Conservation (phyloP, 2,113 vertebrate species). For the Pteronura brasiliensis region DNA sequence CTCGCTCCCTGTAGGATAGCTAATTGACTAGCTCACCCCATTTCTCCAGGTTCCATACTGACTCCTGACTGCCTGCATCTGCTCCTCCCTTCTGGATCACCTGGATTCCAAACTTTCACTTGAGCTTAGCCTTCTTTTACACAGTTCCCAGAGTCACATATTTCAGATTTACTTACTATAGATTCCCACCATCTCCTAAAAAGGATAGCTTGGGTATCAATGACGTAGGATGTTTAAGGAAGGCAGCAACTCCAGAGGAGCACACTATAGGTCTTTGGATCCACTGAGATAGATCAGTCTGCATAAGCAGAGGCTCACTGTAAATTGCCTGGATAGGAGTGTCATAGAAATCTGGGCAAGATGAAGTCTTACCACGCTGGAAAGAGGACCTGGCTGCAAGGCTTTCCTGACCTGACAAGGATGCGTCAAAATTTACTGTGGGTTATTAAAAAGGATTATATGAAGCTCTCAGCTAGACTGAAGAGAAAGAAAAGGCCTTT, state of each 20-base stretch:
- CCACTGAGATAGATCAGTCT: neutral
- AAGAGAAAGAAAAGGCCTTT: neutral
- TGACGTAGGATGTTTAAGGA: neutral
- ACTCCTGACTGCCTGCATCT: neutral
- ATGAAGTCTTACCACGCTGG: neutral
- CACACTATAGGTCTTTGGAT: neutral
- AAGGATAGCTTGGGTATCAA: neutral
- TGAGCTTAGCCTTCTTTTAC: neutral
- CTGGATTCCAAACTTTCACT: neutral
- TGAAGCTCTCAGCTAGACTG: neutral
- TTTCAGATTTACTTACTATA: neutral
- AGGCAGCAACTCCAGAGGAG: neutral
- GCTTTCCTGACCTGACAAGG: neutral
- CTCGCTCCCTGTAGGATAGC: neutral
- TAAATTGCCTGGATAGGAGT: neutral
- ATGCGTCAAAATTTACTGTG: neutral
- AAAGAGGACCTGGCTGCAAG: neutral
- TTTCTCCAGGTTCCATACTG: neutral
- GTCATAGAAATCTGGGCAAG: neutral
- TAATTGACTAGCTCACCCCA: too few species aligned
- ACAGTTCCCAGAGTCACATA: neutral
- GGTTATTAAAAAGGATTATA: neutral
- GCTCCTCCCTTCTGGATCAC: too few species aligned
- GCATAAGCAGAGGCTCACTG: neutral
- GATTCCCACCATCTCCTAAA: neutral